Evolutionary conservation across 2,113 vertebrate genomes (phyloP), one percentile per base, ranked within the genome.

Genomic region (Trinectes maculatus): DNA sequence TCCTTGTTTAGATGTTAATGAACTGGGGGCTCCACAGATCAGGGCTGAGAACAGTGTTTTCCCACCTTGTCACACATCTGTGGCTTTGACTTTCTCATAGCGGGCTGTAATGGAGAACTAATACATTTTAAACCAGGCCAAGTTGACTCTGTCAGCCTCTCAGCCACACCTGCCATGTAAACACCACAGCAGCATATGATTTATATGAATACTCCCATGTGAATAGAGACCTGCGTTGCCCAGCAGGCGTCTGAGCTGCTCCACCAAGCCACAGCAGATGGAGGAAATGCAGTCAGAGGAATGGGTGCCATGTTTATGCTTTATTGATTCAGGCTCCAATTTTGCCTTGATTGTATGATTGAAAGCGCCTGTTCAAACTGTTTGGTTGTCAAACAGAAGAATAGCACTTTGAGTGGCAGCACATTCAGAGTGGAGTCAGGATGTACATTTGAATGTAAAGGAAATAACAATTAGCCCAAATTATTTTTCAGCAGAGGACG

Each of bases 31-130:
- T 34, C 16, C 19, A 59, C 9, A 36, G 22, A 36, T 80, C 31
- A 31, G 44, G 37, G 24, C 55, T 51, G 16, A 26, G 24, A 62
- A 24, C 15, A 3, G 10, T 22, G 39, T 56, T 33, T 42, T 24
- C 39, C 64, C 6, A 7, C 36, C 70, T 73, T 80, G 78, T 76
- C 47, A 75, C 56, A 49, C 63, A 8, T 33, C 26, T 2, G 1
- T 56, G 13, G 12, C 33, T 52, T 54, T 52, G 21, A 42, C 6
- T 49, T n/a, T 57, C 46, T 37, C 25, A 48, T 51, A 54, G 12
- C 19, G 37, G 39, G 6, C 44, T 70, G 47, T 36, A 7, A 49
- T 8, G 33, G 10, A 28, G 37, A 18, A 33, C 31, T 4, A 13
- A 49, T 26, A 37, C 21, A 34, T 2, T 12, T 22, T 9, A 2